Evolutionary conservation across 2,888 invertebrate species (phyloP), one percentile per base, ranked within the genome.

Genomic region (Coecobrya sp.): DNA sequence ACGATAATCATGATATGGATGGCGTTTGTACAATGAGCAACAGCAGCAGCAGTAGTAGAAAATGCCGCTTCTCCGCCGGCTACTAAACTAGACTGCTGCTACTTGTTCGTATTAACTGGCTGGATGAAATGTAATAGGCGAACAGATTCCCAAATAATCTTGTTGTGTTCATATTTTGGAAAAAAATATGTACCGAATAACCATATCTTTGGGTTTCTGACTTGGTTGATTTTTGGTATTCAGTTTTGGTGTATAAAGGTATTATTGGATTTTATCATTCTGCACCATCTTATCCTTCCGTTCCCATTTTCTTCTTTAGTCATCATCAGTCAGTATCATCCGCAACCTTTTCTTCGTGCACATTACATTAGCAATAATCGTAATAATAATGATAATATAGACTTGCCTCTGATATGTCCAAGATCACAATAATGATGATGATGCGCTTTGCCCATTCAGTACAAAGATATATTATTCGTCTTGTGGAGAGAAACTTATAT

Each of bases 1-100:
- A 70, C 25, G 68, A 19, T 85, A 19, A 42, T 8, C 1, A 27
- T 42, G 70, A 36, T 70, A n/a, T 70, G n/a, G n/a, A 36, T 65
- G 62, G 19, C 8, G 27, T 73, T 22, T 7, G 27, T 25, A 73
- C 8, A 73, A 30, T 27, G 30, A 27, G n/a, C 25, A 22, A 73
- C 1, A 8, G 45, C 19, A 65, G 62, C 22, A 22, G 59, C 13
- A 27, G 82, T 13, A 16, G 59, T n/a, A 52, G 70, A 88, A 45
- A 81, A 76, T 89, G 89, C 89, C 89, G 89, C 81, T 89, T 81
- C 81, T 62, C 89, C 89, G 89, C 89, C 89, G 89, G 89, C 89
- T 82, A 89, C 82, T 22, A 19, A 11, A 27, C 65, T 65, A 3
- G n/a, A 7, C 36, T 36, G 36, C 62, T 65, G 8, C 65, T 65